Conservation (phyloP, 1,140 invertebrate species). For the Bombus breviceps region DNA sequence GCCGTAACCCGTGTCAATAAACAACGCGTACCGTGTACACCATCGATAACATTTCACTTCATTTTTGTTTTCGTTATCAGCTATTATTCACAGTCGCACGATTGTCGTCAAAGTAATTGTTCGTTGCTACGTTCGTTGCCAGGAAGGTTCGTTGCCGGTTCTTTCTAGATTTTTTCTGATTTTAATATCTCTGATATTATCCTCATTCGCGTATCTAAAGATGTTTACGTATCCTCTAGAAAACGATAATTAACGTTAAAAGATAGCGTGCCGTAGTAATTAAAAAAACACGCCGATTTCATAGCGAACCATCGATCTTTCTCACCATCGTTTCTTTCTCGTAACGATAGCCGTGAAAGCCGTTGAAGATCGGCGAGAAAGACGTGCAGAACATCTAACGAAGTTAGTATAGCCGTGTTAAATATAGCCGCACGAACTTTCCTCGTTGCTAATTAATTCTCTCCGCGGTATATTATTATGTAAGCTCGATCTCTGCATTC, state of each 20-base stretch:
- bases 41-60: background rate
- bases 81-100: background rate
- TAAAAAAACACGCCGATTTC: background rate
- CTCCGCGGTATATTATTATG: constrained; percentile 25
- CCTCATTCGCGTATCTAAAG: background rate
- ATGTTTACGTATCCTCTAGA: no score
- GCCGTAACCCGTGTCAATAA: constrained; percentile 43
- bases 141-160: background rate
- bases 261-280: no score
- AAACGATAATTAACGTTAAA: background rate
- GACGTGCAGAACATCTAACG: background rate
- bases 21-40: constrained; percentile 34
- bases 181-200: background rate
- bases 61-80: background rate
- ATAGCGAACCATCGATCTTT: background rate
- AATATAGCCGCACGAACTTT: constrained; percentile 23
- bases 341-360: background rate
- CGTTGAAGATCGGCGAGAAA: background rate
- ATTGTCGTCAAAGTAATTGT: background rate
- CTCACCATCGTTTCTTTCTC: no score
- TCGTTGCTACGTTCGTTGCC: background rate
- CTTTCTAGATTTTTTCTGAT: background rate
- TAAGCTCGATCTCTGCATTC: constrained; percentile 13
- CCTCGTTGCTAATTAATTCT: constrained; percentile 33
- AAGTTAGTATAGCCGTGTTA: constrained; percentile 23